Evolutionary conservation across 2,888 invertebrate genomes (phyloP).

Genomic region (Pheosia gnoma): DNA sequence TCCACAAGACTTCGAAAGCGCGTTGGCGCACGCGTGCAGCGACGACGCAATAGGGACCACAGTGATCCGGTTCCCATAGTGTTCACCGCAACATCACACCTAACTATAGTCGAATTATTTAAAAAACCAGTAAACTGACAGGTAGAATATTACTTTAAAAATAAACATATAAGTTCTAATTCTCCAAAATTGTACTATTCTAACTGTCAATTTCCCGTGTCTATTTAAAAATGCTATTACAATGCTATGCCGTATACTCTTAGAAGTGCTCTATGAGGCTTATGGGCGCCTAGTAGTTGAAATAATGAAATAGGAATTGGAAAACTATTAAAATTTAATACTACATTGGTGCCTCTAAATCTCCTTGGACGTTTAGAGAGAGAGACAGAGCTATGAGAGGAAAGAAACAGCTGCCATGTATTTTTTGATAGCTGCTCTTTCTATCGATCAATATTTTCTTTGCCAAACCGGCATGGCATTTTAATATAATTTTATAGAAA

Average conservation of each 20-base stretch:
- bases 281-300: conserved; percentile 3
- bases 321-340: background rate
- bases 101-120: too few species aligned
- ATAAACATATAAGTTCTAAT: too few species aligned
- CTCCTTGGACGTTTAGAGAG: too few species aligned
- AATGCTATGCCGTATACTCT: background rate
- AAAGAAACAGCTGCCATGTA: background rate
- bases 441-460: background rate
- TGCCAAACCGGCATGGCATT: too few species aligned
- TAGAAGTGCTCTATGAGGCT: background rate
- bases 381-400: background rate
- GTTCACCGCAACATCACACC: conserved; percentile 2
- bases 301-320: background rate
- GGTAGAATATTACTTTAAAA: too few species aligned
- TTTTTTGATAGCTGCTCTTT: background rate
- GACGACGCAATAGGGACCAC: conserved; percentile 75
- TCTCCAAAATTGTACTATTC: too few species aligned
- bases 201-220: too few species aligned
- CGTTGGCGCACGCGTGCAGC: conserved; percentile 76
- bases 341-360: background rate
- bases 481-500: too few species aligned
- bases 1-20: conserved; percentile 75
- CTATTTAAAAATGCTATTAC: too few species aligned
- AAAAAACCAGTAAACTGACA: too few species aligned
- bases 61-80: conserved; percentile 73